Percentiles rank a stretch among this genome's conserved stretches.
These are phyloP conservation scores for Dusona sp. DNA, from an alignment of 2,888 invertebrate genomes.

Conservation along the genomic window DNA sequence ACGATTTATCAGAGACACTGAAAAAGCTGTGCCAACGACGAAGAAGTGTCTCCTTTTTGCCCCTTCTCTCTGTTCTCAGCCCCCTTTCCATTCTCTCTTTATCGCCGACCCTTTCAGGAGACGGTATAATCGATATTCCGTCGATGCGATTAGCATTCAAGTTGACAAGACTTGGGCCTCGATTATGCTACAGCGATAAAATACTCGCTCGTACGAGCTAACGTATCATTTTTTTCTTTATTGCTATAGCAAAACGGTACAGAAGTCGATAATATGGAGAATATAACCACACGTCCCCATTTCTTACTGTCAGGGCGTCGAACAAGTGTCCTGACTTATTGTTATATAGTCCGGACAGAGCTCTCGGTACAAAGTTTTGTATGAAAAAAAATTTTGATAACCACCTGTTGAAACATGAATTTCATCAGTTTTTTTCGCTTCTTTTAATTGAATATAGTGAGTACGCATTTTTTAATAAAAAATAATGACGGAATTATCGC, in stretches of 20 bases:
- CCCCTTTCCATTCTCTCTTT: not conserved
- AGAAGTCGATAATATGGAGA: constrained; percentile 33
- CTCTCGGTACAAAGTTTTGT: not conserved
- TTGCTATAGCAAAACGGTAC: constrained; percentile 4
- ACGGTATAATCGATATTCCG: constrained; percentile 63
- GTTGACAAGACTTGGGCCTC: constrained; percentile 44
- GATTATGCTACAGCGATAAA: constrained; percentile 27
- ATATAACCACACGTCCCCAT: constrained; percentile 7
- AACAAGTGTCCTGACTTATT: constrained; percentile 2
- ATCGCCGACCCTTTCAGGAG: constrained; percentile 21
- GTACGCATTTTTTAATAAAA: not conserved
- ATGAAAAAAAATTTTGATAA: not conserved
- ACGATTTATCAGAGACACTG: constrained; percentile 8
- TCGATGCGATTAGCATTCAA: constrained; percentile 62
- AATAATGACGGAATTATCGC: not conserved
- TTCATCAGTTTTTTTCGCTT: not conserved
- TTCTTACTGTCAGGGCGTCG: not conserved
- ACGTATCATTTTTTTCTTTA: constrained; percentile 41
- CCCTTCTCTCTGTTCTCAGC: constrained; percentile 2
- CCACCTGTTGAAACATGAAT: not conserved
- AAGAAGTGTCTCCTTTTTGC: constrained; percentile 30
- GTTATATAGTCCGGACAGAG: not conserved
- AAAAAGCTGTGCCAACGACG: constrained; percentile 23
- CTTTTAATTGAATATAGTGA: not conserved
- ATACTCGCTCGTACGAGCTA: constrained; percentile 22